Evolutionary conservation across 2,888 invertebrate genomes (phyloP), one percentile per base, ranked within the genome.

Genomic region (Philaethria dido): DNA sequence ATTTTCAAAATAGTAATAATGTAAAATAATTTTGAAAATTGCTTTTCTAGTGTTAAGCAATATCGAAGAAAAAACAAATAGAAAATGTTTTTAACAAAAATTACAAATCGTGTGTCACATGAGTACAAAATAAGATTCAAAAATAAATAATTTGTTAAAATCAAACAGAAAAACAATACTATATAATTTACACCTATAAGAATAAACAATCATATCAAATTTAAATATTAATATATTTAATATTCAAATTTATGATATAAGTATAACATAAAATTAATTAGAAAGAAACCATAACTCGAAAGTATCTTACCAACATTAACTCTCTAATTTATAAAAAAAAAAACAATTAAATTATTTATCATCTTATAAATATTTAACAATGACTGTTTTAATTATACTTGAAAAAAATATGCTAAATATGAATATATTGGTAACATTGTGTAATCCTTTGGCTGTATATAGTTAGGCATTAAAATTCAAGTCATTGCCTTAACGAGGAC

Each of bases 391-490:
- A 52, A 52, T 29, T 52, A 52, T 52, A 52, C 16, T 29, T 16
- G 29, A 52, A 16, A 52, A 16, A n/a, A 52, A 29, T 52, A 52
- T 52, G 29, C 50, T n/a, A 50, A 29, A 50, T 50, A 29, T 50
- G 14, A 29, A 0, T 29, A 50, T 29, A 36, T 48, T 14, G 11
- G 22, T 50, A 50, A 39, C n/a, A 50, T 62, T 62, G 48, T 39
- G 62, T 50, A 62, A 62, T 62, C 2, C 2, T 20, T 5, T 11
- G 11, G 1, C 48, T 13, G n/a, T 39, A 62, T n/a, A 39, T 39
- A 29, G 22, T 42, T 18, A 29, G 13, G 42, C 16, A 44, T 20
- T 42, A 62, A 62, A 62, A 62, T 42, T 62, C 52, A 62, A 62
- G 47, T 29, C 44, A 50, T 52, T 22, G 50, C 25, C 22, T 57